Conservation (phyloP, 2,888 invertebrate genomes). For the Boloria selene region DNA sequence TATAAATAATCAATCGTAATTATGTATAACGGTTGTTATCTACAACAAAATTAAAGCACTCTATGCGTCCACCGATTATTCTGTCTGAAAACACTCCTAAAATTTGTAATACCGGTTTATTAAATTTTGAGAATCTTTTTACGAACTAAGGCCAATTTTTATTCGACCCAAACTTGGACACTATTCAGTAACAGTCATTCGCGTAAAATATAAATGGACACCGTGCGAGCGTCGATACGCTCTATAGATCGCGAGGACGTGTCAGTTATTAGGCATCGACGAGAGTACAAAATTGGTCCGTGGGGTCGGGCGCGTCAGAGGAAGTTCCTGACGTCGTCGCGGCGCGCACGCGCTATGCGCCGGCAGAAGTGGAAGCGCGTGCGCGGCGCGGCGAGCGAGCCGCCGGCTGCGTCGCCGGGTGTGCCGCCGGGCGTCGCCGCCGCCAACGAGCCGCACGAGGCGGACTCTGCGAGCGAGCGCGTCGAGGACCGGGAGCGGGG, state of each 20-base stretch:
- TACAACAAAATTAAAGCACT: conserved; percentile 75
- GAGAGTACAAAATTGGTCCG: conserved; percentile 79
- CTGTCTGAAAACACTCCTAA: conserved; percentile 42
- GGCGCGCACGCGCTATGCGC: conserved; percentile 64
- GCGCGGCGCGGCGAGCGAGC: conserved; percentile 54
- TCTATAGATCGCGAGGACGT: conserved; percentile 67
- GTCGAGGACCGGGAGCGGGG: conserved; percentile 68
- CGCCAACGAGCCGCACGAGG: conserved; percentile 73
- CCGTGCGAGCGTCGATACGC: conserved; percentile 55
- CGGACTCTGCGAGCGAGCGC: conserved; percentile 79
- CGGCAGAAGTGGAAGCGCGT: conserved; percentile 74
- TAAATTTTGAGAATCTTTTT: conserved; percentile 37
- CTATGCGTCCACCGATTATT: conserved; percentile 69
- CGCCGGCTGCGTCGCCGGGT: conserved; percentile 44
- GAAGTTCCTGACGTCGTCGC: conserved; percentile 69
- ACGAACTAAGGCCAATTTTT: conserved; percentile 45
- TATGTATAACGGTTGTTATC: conserved; percentile 62
- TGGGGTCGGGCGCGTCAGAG: conserved; percentile 67
- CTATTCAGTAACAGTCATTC: conserved; percentile 54
- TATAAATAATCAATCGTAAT: conserved; percentile 53
- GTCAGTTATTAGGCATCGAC: conserved; percentile 67
- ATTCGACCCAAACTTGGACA: conserved; percentile 55
- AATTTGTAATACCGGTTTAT: conserved; percentile 34
- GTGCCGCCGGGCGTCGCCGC: conserved; percentile 45
- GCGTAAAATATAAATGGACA: conserved; percentile 69